These are phyloP conservation scores for Todus mexicanus DNA, from an alignment of 2,797 vertebrate species.

Conservation along the genomic window DNA sequence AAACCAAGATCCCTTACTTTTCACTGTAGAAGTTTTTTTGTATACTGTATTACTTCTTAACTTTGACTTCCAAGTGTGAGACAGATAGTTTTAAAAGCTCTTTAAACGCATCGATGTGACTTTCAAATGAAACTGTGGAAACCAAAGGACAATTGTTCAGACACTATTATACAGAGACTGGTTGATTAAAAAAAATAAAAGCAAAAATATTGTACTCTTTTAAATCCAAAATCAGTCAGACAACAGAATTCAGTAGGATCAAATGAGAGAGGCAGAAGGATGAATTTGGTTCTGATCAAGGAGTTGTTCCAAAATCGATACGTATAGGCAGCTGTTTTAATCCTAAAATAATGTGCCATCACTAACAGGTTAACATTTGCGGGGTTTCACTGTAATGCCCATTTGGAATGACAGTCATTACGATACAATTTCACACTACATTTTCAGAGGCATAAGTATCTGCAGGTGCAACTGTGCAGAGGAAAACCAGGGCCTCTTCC, in stretches of 20 bases:
- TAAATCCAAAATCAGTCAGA: background rate
- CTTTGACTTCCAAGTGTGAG: conserved; percentile 49
- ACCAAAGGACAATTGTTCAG: conserved; percentile 41
- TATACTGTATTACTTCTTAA: conserved; percentile 17
- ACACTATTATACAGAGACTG: conserved; percentile 40
- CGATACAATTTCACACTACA: background rate
- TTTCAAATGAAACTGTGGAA: conserved; percentile 64
- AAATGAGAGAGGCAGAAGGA: background rate
- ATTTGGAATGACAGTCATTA: background rate
- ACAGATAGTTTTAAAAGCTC: conserved; percentile 60
- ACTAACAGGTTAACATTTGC: background rate
- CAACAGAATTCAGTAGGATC: background rate
- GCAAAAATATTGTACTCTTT: conserved; percentile 36
- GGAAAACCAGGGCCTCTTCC: background rate
- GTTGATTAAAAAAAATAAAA: conserved; percentile 7
- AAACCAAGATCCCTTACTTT: conserved; percentile 46
- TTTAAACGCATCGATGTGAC: conserved; percentile 54
- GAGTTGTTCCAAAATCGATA: background rate
- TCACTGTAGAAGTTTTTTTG: conserved; percentile 50
- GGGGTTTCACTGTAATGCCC: background rate
- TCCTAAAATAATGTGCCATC: background rate
- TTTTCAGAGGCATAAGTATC: background rate
- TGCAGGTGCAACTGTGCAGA: background rate
- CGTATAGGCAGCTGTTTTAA: background rate
- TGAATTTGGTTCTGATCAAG: background rate